Evolutionary conservation across 2,113 vertebrate species (phyloP).

Genomic region (Podiceps cristatus): DNA sequence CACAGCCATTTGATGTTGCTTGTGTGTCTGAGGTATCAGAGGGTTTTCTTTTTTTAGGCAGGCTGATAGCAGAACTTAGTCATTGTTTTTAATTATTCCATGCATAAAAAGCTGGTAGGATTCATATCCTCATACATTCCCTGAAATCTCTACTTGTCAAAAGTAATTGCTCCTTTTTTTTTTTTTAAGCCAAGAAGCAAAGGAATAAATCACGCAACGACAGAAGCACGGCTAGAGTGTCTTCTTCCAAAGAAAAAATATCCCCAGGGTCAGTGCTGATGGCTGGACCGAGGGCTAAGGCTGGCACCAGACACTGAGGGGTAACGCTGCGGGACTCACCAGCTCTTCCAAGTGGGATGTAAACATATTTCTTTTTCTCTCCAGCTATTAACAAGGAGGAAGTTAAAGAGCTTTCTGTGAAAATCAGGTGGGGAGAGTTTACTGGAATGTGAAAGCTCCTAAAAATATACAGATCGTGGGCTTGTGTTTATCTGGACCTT

Average conservation of each 20-base stretch:
- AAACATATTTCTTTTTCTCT: background rate
- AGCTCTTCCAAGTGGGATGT: background rate
- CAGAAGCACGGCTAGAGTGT: accelerated
- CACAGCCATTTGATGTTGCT: background rate
- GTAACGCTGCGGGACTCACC: accelerated
- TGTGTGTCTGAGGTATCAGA: background rate
- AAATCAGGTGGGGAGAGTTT: background rate
- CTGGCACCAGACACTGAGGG: background rate
- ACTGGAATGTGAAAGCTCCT: background rate
- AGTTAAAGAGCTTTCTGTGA: background rate
- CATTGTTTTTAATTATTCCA: background rate
- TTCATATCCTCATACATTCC: background rate
- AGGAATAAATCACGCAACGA: background rate
- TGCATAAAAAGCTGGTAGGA: background rate
- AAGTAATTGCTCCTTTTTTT: background rate
- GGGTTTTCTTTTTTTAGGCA: background rate
- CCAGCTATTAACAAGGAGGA: background rate
- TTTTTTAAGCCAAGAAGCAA: background rate
- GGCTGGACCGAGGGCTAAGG: background rate
- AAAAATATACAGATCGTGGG: background rate
- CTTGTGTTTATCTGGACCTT: background rate
- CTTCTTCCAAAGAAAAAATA: background rate
- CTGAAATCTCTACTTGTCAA: background rate
- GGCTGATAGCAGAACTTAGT: background rate
- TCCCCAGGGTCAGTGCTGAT: accelerated